Percentiles rank a stretch among this genome's conserved stretches.
Conservation (phyloP, 2,797 vertebrate genomes). For the Morelia viridis region DNA sequence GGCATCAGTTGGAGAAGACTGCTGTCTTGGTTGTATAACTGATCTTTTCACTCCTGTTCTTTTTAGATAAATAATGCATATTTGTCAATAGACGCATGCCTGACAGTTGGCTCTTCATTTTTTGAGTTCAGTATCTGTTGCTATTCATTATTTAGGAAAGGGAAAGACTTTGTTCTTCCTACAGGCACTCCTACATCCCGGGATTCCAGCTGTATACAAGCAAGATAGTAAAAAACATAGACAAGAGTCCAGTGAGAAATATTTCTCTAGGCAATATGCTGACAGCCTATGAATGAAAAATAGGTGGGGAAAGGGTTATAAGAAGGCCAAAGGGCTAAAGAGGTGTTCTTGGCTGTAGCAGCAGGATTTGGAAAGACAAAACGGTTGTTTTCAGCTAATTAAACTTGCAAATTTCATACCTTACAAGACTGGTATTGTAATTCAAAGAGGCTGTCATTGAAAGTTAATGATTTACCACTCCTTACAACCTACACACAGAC, state of each 20-base stretch:
- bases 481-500: constrained; percentile 62
- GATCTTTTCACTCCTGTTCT: background rate
- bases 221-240: constrained; percentile 58
- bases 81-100: constrained; percentile 44
- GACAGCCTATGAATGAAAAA: background rate
- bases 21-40: background rate
- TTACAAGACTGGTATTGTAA: constrained; percentile 49
- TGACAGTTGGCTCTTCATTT: constrained; percentile 40
- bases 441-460: constrained; percentile 50
- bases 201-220: constrained; percentile 49
- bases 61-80: fast-evolving
- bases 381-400: constrained; percentile 45
- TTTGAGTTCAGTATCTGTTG: constrained; percentile 59
- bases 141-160: constrained; percentile 39
- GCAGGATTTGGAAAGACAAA: constrained; percentile 51
- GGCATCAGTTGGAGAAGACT: background rate
- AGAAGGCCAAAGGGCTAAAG: background rate
- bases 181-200: constrained; percentile 46
- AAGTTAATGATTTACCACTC: constrained; percentile 63
- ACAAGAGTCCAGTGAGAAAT: constrained; percentile 40
- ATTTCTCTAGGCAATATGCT: constrained; percentile 35
- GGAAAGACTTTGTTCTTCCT: constrained; percentile 54
- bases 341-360: background rate
- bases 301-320: background rate
- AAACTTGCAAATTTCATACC: constrained; percentile 50